phyloP scores from a whole-genome alignment of 37 sponge, comb jelly and placozoan species.

The Eunapius fragilis region DNA sequence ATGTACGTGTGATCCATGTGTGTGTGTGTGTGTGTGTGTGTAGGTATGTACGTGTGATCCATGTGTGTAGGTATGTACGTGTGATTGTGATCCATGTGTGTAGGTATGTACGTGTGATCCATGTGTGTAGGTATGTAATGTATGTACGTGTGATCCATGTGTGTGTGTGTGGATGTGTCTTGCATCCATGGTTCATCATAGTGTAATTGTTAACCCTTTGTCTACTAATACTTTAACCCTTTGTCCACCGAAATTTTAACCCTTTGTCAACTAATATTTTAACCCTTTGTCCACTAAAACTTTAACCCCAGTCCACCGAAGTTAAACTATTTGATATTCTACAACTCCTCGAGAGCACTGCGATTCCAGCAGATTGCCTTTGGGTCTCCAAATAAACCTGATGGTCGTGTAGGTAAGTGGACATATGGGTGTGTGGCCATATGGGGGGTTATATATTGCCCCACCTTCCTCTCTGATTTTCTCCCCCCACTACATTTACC shows the following conservation, averaged over 20 bases:
- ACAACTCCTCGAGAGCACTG: constrained; percentile 72
- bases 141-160: background rate
- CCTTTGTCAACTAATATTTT: no score
- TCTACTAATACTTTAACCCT: background rate
- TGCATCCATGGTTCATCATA: background rate
- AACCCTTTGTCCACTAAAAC: no score
- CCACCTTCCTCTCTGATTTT: no score
- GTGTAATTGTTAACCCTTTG: background rate
- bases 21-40: background rate
- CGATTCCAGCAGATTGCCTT: constrained; percentile 60
- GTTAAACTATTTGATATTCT: constrained; percentile 76
- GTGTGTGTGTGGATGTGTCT: background rate
- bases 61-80: constrained; percentile 5
- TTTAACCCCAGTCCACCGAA: constrained; percentile 42
- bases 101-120: background rate
- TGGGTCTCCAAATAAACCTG: constrained; percentile 78
- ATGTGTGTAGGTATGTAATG: background rate
- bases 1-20: background rate
- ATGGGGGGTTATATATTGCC: no score
- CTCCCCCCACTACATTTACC: no score
- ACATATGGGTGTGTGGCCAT: no score
- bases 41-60: constrained; percentile 2
- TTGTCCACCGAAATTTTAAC: no score
- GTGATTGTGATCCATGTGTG: background rate
- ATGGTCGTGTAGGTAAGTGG: constrained; percentile 76